Evolutionary conservation across 1,140 invertebrate genomes (phyloP).

Genomic region (Euwallacea fornicatus): DNA sequence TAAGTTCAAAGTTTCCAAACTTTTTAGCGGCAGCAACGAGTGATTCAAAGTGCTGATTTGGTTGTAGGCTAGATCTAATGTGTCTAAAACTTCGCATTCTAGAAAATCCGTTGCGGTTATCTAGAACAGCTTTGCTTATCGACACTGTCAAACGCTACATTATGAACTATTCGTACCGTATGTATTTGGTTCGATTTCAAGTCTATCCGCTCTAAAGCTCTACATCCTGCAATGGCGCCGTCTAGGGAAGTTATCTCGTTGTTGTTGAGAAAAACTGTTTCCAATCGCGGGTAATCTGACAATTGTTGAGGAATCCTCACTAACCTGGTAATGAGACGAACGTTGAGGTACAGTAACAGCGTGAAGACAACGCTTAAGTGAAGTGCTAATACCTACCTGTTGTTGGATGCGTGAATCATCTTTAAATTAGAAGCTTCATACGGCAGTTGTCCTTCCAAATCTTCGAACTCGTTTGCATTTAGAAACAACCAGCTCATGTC

Average conservation of each 20-base stretch:
- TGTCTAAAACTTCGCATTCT: constrained; percentile 65
- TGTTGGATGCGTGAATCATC: constrained; percentile 71
- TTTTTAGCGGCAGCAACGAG: constrained; percentile 69
- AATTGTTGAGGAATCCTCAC: constrained; percentile 70
- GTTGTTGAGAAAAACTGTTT: constrained; percentile 69
- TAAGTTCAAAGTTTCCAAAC: constrained; percentile 69
- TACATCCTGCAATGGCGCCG: constrained; percentile 67
- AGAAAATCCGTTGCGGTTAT: constrained; percentile 74
- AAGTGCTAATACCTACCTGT: constrained; percentile 50
- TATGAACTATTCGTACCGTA: constrained; percentile 55
- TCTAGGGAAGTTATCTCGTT: constrained; percentile 71
- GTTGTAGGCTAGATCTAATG: constrained; percentile 71
- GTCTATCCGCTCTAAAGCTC: constrained; percentile 64
- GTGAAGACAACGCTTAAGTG: neutral
- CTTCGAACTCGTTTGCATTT: constrained; percentile 71
- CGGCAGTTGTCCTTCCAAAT: constrained; percentile 74
- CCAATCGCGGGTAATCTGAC: constrained; percentile 64
- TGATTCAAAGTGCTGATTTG: constrained; percentile 69
- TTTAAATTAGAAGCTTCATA: constrained; percentile 64
- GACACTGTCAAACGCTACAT: neutral
- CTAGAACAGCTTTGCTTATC: constrained; percentile 50
- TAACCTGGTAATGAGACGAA: constrained; percentile 51
- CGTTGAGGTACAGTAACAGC: neutral
- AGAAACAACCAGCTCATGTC: constrained; percentile 76
- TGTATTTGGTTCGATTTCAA: constrained; percentile 73